Evolutionary conservation across 2,797 vertebrate species (phyloP).

Genomic region (Alectoris magna): DNA sequence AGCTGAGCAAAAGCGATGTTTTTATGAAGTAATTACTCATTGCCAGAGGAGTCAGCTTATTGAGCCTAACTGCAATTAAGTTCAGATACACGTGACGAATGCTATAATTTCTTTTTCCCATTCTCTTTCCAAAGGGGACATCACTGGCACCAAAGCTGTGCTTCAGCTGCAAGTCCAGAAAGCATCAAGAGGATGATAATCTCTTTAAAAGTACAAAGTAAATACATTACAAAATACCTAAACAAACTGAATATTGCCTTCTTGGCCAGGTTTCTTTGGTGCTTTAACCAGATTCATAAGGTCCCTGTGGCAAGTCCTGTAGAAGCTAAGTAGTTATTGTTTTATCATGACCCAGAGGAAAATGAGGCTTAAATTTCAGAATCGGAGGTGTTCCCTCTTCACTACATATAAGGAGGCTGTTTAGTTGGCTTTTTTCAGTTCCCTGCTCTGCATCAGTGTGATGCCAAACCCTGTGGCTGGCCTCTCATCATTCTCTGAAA

Average conservation of each 20-base stretch:
- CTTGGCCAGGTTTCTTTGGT: rapidly evolving
- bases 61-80: neutral
- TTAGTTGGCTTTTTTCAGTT: neutral
- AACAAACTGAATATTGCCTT: neutral
- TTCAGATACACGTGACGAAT: slow-evolving; percentile 27
- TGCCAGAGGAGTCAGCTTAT: neutral
- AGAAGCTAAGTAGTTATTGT: neutral
- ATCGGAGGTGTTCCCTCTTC: neutral
- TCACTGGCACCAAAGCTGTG: neutral
- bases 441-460: neutral
- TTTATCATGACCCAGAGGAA: neutral
- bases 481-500: neutral
- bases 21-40: slow-evolving; percentile 46
- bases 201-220: neutral
- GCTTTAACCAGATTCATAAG: neutral
- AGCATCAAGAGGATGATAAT: neutral
- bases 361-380: neutral
- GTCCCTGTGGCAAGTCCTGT: neutral
- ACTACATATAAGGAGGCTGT: neutral
- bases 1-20: neutral
- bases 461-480: neutral
- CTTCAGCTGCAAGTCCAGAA: slow-evolving; percentile 7
- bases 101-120: neutral
- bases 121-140: neutral
- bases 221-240: neutral